phyloP scores from a whole-genome alignment of 2,888 invertebrate species.

The Cataglyphis livida region DNA sequence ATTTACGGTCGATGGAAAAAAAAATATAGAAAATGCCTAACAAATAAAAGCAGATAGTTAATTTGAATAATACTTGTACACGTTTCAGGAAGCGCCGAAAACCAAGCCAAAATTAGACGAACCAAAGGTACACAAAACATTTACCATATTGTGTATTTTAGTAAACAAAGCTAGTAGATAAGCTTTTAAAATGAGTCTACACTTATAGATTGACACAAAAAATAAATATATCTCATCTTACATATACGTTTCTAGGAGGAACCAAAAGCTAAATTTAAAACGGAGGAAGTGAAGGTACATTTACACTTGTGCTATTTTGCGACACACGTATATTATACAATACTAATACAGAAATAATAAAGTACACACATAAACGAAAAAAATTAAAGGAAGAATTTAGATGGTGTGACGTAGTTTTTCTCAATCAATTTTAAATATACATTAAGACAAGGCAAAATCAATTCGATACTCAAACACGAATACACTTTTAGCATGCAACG shows the following conservation, averaged over 20 bases:
- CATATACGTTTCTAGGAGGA: slow-evolving; percentile 60
- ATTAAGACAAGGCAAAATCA: background rate
- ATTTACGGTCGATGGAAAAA: background rate
- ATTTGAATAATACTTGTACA: slow-evolving; percentile 28
- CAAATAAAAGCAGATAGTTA: slow-evolving; percentile 1
- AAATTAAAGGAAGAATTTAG: background rate
- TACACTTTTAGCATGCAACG: background rate
- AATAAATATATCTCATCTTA: background rate
- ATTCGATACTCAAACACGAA: background rate
- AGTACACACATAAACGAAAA: background rate
- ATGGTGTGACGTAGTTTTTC: background rate
- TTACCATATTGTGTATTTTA: slow-evolving; percentile 2
- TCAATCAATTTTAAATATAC: slow-evolving; percentile 5
- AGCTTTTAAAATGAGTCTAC: background rate
- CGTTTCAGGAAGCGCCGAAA: slow-evolving; percentile 68
- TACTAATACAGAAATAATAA: background rate
- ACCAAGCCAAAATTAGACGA: slow-evolving; percentile 67
- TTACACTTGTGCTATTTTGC: background rate
- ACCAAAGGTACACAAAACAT: slow-evolving; percentile 74
- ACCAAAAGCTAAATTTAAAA: slow-evolving; percentile 50
- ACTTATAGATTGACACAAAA: background rate
- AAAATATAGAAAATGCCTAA: background rate
- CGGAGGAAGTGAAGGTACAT: slow-evolving; percentile 73
- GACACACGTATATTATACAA: slow-evolving; percentile 13
- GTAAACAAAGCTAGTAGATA: background rate